Percentiles rank a stretch among this genome's conserved stretches.
Conservation (phyloP, 2,113 vertebrate genomes). For the Periophthalmus modestus region DNA sequence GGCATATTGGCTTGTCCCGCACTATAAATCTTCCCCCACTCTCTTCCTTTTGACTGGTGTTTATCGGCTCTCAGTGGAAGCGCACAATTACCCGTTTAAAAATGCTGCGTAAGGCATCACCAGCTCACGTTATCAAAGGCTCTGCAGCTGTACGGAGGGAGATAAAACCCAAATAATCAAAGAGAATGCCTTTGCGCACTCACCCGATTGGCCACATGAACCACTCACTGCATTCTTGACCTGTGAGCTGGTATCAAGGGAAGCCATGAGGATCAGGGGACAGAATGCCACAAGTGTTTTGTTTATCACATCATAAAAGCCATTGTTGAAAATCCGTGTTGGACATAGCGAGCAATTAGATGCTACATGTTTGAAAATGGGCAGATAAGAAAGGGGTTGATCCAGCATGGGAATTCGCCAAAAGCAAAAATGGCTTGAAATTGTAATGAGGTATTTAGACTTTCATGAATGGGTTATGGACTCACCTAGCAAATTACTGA, state of each 20-base stretch:
- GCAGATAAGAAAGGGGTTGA: background rate
- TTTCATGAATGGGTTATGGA: too few relatives aligned
- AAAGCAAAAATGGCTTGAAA: background rate
- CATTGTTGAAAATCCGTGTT: background rate
- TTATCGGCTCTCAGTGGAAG: constrained; percentile 58
- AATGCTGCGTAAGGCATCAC: constrained; percentile 52
- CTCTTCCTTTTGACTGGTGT: constrained; percentile 43
- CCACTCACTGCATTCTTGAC: constrained; percentile 41
- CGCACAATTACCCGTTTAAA: constrained; percentile 58
- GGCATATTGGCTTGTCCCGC: constrained; percentile 37
- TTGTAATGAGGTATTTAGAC: background rate
- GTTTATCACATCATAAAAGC: constrained; percentile 9
- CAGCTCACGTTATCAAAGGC: constrained; percentile 56
- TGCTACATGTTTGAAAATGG: background rate
- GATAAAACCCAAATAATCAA: constrained; percentile 60
- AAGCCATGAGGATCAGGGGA: constrained; percentile 18
- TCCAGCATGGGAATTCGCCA: background rate
- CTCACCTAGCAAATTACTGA: too few relatives aligned
- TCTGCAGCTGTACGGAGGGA: constrained; percentile 55
- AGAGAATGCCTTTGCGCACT: constrained; percentile 43
- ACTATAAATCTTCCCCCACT: constrained; percentile 39
- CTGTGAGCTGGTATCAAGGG: constrained; percentile 25
- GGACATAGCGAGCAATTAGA: background rate
- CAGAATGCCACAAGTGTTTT: constrained; percentile 16
- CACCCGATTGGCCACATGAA: constrained; percentile 38